Conservation (phyloP, 1,140 invertebrate genomes). For the Hyles vespertilio region DNA sequence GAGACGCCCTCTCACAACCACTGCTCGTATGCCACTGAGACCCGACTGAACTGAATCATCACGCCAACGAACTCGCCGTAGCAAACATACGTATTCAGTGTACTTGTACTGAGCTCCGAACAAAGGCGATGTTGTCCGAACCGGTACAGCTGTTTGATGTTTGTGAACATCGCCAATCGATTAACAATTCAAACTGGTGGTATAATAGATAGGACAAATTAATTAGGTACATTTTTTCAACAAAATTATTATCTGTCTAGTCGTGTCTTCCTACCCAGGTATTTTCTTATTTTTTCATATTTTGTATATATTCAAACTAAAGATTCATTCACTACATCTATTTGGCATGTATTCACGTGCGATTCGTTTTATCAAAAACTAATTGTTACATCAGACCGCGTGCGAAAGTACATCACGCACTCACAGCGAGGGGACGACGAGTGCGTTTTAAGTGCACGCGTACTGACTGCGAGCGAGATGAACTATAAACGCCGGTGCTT, state of each 20-base stretch:
- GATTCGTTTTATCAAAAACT: no score
- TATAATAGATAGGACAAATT: conserved; percentile 9
- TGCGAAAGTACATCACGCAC: conserved; percentile 35
- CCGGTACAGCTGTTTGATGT: conserved; percentile 63
- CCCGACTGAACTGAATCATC: conserved; percentile 21
- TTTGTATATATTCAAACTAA: no score
- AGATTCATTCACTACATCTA: no score
- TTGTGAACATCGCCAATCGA: conserved; percentile 59
- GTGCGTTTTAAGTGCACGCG: conserved; percentile 53
- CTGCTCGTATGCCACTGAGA: conserved; percentile 23
- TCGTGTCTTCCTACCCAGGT: no score
- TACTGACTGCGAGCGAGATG: conserved; percentile 47
- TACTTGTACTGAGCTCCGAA: conserved; percentile 35
- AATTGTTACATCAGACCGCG: conserved; percentile 17
- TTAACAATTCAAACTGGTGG: conserved; percentile 31
- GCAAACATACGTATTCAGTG: conserved; percentile 15
- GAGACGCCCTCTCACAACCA: not conserved
- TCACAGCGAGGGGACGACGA: conserved; percentile 16
- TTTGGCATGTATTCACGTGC: no score
- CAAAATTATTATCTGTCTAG: no score
- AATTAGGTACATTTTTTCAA: no score
- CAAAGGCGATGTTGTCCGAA: conserved; percentile 49
- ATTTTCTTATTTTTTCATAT: no score
- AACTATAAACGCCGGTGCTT: conserved; percentile 12
- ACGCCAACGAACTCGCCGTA: conserved; percentile 23